phyloP scores from a whole-genome alignment of 2,113 vertebrate species.

The Periophthalmus modestus region DNA sequence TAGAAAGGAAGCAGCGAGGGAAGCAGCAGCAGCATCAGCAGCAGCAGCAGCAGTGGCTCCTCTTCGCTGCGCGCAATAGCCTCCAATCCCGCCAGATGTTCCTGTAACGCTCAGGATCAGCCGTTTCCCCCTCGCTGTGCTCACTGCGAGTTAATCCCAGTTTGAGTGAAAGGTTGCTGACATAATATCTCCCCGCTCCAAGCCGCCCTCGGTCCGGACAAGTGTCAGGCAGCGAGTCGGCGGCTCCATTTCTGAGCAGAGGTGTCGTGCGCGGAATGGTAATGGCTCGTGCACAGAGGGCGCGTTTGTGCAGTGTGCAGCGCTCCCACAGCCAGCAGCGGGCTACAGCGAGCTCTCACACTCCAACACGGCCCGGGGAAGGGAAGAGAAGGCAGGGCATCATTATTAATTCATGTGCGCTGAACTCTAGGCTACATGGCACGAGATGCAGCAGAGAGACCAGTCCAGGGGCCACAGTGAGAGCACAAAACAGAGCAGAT shows the following conservation, averaged over 20 bases:
- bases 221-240: slow-evolving; percentile 64
- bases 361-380: too few relatives aligned
- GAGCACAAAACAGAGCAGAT: not conserved
- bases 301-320: not conserved
- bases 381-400: slow-evolving; percentile 34
- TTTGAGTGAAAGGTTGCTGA: slow-evolving; percentile 66
- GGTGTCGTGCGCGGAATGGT: slow-evolving; percentile 73
- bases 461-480: too few relatives aligned
- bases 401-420: slow-evolving; percentile 72
- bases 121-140: slow-evolving; percentile 39
- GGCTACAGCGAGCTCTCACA: not conserved
- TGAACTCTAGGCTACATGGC: slow-evolving; percentile 49
- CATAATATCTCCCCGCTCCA: slow-evolving; percentile 32
- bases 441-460: slow-evolving; percentile 21
- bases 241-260: slow-evolving; percentile 73
- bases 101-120: slow-evolving; percentile 56
- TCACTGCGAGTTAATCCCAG: slow-evolving; percentile 71
- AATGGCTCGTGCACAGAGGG: slow-evolving; percentile 64
- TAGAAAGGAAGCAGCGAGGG: slow-evolving; percentile 6
- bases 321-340: too few relatives aligned
- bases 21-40: too few relatives aligned
- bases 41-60: too few relatives aligned
- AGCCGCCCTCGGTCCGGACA: slow-evolving; percentile 57
- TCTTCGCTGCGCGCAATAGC: not conserved
- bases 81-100: slow-evolving; percentile 70